These are phyloP conservation scores for Leucopsar rothschildi DNA, from an alignment of 2,113 vertebrate genomes.

Conservation along the genomic window DNA sequence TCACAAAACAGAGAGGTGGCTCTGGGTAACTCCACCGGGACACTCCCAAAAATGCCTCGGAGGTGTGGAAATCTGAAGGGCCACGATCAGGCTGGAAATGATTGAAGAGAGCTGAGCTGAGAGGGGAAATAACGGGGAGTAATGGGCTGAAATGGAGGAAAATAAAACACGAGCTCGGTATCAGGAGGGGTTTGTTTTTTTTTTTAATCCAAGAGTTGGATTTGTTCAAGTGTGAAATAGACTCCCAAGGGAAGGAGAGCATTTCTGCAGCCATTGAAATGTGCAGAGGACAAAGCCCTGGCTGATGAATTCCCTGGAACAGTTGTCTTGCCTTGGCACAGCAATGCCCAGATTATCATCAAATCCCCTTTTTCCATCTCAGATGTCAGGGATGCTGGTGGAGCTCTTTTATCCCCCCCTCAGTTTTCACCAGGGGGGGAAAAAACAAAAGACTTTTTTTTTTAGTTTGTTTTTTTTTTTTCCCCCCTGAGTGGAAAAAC, in stretches of 20 bases:
- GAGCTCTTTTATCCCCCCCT: neutral
- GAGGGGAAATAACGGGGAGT: neutral
- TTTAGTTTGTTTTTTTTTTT: neutral
- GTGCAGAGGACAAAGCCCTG: constrained; percentile 31
- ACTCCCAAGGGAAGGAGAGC: constrained; percentile 18
- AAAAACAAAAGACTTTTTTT: neutral
- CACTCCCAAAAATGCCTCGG: neutral
- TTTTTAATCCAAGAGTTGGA: neutral
- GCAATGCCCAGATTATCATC: neutral
- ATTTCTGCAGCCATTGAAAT: constrained; percentile 28
- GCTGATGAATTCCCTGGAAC: neutral
- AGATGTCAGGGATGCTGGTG: neutral
- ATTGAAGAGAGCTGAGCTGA: neutral
- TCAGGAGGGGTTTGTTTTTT: neutral
- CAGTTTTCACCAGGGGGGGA: fast-evolving
- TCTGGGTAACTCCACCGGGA: neutral
- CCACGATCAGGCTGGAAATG: neutral
- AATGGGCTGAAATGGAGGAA: neutral
- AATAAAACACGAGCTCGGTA: neutral
- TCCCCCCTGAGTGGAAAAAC: neutral
- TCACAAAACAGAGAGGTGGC: neutral
- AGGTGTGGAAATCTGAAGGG: neutral
- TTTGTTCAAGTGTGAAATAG: constrained; percentile 55
- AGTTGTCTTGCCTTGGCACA: neutral
- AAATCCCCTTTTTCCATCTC: neutral